Evolutionary conservation across 2,797 vertebrate genomes (phyloP).

Genomic region (Glossophaga mutica): DNA sequence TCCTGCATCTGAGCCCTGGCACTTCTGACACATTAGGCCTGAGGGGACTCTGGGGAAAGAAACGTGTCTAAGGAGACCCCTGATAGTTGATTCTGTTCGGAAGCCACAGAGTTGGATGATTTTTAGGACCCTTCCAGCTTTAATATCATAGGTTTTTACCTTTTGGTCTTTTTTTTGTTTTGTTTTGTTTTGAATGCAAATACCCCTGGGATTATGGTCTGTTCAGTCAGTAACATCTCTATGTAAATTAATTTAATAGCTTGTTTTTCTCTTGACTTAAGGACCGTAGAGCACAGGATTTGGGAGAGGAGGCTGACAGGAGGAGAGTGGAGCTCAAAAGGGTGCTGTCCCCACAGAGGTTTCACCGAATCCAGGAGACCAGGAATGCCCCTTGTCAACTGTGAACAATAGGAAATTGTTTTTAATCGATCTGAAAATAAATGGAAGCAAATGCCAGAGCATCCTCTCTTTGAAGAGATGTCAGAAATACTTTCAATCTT

Average conservation of each 20-base stretch:
- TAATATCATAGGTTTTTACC: neutral
- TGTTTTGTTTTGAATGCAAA: conserved; percentile 41
- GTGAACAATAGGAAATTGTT: conserved; percentile 55
- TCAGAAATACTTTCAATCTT: conserved; percentile 84
- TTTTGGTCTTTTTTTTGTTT: neutral
- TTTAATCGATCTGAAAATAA: conserved; percentile 81
- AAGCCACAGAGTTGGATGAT: neutral
- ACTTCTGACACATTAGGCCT: neutral
- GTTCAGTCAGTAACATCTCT: conserved; percentile 33
- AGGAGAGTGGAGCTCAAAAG: neutral
- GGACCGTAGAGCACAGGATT: neutral
- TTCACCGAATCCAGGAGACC: neutral
- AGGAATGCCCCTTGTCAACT: conserved; percentile 20
- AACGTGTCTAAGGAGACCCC: neutral
- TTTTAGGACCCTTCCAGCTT: neutral
- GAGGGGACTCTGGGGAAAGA: neutral
- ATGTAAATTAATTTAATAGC: conserved; percentile 41
- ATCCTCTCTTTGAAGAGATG: conserved; percentile 74
- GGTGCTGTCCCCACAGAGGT: neutral
- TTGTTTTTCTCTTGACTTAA: conserved; percentile 47
- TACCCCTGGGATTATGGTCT: neutral
- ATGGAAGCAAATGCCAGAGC: conserved; percentile 64
- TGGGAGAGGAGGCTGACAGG: neutral
- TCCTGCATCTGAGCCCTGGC: neutral
- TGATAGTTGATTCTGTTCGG: conserved; percentile 2